phyloP scores from a whole-genome alignment of 1,140 invertebrate species.

The Drosophila subpulchrella region DNA sequence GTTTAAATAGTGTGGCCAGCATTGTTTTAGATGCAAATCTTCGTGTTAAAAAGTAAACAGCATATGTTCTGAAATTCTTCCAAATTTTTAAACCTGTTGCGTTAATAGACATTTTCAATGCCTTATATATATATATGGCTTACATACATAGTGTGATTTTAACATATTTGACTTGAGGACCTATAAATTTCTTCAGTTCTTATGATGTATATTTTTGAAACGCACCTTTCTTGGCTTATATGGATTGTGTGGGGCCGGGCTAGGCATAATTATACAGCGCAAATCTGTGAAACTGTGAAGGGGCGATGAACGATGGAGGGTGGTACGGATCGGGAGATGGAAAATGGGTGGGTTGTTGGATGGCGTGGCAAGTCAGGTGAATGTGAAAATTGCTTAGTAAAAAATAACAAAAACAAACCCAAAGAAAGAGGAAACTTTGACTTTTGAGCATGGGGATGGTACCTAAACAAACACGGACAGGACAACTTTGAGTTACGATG shows the following conservation, averaged over 20 bases:
- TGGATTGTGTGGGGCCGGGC: constrained; percentile 8
- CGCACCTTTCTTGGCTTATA: constrained; percentile 12
- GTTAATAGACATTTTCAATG: too few species aligned
- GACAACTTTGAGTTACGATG: constrained; percentile 75
- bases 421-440: constrained; percentile 43
- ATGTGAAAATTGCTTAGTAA: constrained; percentile 53
- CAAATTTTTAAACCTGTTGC: too few species aligned
- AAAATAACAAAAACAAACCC: constrained; percentile 33
- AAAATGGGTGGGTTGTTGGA: background rate
- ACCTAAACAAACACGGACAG: constrained; percentile 70
- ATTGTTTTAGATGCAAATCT: too few species aligned
- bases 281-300: constrained; percentile 46
- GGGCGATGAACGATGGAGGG: background rate
- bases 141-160: too few species aligned
- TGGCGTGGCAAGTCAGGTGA: constrained; percentile 24
- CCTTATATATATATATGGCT: too few species aligned
- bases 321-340: constrained; percentile 5
- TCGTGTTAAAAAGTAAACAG: too few species aligned
- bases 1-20: too few species aligned
- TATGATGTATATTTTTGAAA: constrained; percentile 14
- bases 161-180: too few species aligned
- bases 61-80: too few species aligned
- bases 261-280: constrained; percentile 58
- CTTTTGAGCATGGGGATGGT: constrained; percentile 49
- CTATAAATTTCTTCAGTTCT: background rate